Evolutionary conservation across 1,140 invertebrate species (phyloP), one percentile per base, ranked within the genome.

Genomic region (Coptotermes formosanus): DNA sequence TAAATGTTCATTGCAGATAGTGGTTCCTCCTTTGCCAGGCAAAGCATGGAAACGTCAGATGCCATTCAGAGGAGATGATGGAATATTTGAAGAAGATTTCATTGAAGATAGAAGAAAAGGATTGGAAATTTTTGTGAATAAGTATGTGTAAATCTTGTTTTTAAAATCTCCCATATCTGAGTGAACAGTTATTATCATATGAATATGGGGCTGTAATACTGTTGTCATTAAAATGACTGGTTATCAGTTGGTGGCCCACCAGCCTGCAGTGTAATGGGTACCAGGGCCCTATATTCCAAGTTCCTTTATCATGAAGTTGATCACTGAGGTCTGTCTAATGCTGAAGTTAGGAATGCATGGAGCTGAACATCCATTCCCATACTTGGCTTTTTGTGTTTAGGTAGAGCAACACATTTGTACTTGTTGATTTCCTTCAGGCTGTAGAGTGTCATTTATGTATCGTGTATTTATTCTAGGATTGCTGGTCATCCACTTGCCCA

Each of bases 401-500:
- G 45, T 44, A 84, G 75, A 43, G 21, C 11, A 48, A 84, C 11
- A 84, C 11, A 16, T 82, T 81, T 82, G 43, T 43, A 48, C n/a
- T 21, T 83, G 23, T 21, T 6, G 4, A 48, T 55, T 55, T 19
- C 19, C 25, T 19, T 48, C 11, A 6, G 25, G 43, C 4, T 38
- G 9, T 3, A 23, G 48, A 45, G 64, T 85, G 11, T 43, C n/a
- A 75, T 0, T 55, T 21, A 25, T 23, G 4, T n/a, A 7, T 82
- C 25, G n/a, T 69, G 85, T 84, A 88, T 88, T 88, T 84, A 87
- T 93, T 94, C 86, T 91, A 97, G 96, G 94, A 98, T 99, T 91
- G 98, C 99, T 87, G 99, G 99, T 85, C 99, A 99, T 93, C 99
- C 99, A n/a, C 92, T 99, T 90, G 99, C 99, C 82, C 99, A 99